Base-by-base conservation (phyloP, 1,140 invertebrate genomes). In the Radopholus similis region DNA sequence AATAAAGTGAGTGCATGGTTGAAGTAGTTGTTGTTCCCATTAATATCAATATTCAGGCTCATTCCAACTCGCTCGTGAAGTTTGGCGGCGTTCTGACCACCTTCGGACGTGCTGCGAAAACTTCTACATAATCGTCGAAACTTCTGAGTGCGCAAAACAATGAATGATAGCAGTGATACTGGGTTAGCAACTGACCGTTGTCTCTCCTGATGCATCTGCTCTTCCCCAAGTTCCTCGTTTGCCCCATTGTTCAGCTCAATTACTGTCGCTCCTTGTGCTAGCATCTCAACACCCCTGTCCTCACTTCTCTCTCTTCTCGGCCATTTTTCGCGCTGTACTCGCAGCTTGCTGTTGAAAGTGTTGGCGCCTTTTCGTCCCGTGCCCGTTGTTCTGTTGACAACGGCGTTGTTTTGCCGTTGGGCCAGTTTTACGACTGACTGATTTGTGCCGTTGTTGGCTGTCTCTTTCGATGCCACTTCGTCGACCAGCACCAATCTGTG, bases 31-130 rank as follows among this genome's bases (percentile, higher is more conserved):
- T n/a, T n/a, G n/a, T n/a, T n/a, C n/a, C n/a, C n/a, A n/a, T n/a
- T n/a, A n/a, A n/a, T n/a, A n/a, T n/a, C n/a, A n/a, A n/a, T n/a
- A n/a, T n/a, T n/a, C n/a, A n/a, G n/a, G n/a, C n/a, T n/a, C n/a
- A n/a, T n/a, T n/a, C n/a, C n/a, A n/a, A n/a, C 59, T 64, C 54
- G 13, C 40, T n/a, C 6, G 51, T 15, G 15, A 54, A 23, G 30
- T 54, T 54, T 54, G 58, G 35, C 26, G 74, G 74, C 21, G 74
- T 75, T 65, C 74, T 71, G 15, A 72, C 64, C 18, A 75, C 59
- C 64, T 75, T 75, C 13, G 74, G 74, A 21, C 74, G 68, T 9
- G 71, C 57, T 21, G 70, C 74, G 51, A 75, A 75, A 5, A 57
- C 74, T 23, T 70, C 49, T 2, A 51, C 37, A 47, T 77, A 75